A percentile compares a stretch with the other conserved stretches of the same genome.
Conservation (phyloP, 2,797 vertebrate genomes). For the Sebastolobus alascanus region DNA sequence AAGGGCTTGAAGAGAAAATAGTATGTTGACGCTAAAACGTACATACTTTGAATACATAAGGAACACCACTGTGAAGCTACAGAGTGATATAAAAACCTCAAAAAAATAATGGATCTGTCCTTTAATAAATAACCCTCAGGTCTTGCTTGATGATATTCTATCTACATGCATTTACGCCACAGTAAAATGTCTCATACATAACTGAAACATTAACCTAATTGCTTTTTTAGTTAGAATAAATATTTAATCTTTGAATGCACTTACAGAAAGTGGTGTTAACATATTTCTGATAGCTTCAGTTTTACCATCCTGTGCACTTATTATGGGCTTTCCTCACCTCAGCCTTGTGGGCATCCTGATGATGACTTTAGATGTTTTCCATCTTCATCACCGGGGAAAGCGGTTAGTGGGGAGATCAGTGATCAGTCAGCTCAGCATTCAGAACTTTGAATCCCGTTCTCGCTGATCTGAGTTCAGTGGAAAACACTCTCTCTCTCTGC, state of each 20-base stretch:
- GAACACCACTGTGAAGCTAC: too few species aligned
- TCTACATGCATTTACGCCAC: neutral
- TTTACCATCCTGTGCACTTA: neutral
- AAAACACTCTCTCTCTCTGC: slow-evolving; percentile 38
- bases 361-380: slow-evolving; percentile 58
- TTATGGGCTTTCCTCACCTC: neutral
- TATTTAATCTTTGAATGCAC: neutral
- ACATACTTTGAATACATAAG: too few species aligned
- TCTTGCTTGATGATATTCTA: neutral
- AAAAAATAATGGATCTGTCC: too few species aligned
- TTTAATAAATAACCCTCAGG: neutral
- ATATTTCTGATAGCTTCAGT: neutral
- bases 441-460: slow-evolving; percentile 3
- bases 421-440: slow-evolving; percentile 38
- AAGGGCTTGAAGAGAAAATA: too few species aligned
- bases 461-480: slow-evolving; percentile 49
- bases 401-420: slow-evolving; percentile 44
- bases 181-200: neutral
- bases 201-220: neutral
- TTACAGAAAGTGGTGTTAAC: neutral
- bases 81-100: too few species aligned
- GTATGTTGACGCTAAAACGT: too few species aligned
- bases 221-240: neutral
- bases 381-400: slow-evolving; percentile 51
- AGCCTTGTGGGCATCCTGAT: slow-evolving; percentile 10